Base-by-base conservation (phyloP, 2,797 vertebrate species). In the Sebastes trivittatus region DNA sequence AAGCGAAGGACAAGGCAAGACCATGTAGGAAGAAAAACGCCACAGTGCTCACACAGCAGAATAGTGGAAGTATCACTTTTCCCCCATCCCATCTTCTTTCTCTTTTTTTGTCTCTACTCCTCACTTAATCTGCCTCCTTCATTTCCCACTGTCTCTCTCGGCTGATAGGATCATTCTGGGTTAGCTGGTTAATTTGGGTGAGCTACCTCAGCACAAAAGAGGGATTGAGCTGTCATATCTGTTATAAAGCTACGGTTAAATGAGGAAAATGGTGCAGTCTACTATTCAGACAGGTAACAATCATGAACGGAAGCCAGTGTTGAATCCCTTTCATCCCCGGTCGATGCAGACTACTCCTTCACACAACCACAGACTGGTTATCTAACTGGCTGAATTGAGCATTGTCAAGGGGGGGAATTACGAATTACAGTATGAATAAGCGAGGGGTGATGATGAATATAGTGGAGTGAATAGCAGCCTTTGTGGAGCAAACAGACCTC, bases 381-480 rank as follows among this genome's bases (percentile, higher is more conserved):
- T 92, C 89, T 83, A 89, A 91, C 88, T 55, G 69, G 65, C 79
- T 91, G 88, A 94, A 92, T 81, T 82, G 83, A 84, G 66, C 89
- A 89, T 87, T 93, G 91, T 94, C 83, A 86, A 27, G 42, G 42
- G 81, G 55, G 68, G 23, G 80, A 81, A 83, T 91, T 87, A 87
- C 56, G 56, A 93, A 89, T 94, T 91, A 42, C 38, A 42, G 38
- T 16, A 92, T 94, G 93, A 95, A 94, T 91, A 89, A 90, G 83
- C 58, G 64, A 91, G 77, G 88, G 84, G 77, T 71, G 72, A 84
- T 84, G 87, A 94, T 87, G 89, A 95, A 90, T 91, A 75, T 79
- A 78, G 75, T 70, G 34, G 76, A 78, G 83, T 94, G 88, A 95
- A 95, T 90, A 77, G 88, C 34, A 23, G 80, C 80, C 90, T 93